Conservation (phyloP, 2,888 invertebrate genomes). For the Napeogenes inachia region DNA sequence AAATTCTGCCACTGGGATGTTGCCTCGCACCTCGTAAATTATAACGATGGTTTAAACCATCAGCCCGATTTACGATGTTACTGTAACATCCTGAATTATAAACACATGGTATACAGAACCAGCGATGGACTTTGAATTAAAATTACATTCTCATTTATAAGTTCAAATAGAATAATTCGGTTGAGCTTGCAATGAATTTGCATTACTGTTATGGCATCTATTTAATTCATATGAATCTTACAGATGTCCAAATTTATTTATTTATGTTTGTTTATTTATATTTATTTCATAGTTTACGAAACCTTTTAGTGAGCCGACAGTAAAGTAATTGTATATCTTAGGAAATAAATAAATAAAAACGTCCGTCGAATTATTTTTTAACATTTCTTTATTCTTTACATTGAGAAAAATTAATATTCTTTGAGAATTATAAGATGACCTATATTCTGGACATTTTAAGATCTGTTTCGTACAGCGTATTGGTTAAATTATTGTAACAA, state of each 20-base stretch:
- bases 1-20: conserved; percentile 59
- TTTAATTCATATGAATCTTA: conserved; percentile 33
- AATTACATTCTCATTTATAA: conserved; percentile 7
- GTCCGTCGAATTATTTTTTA: no score
- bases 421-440: no score
- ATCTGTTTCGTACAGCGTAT: no score
- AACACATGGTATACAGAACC: conserved; percentile 38
- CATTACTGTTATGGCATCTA: conserved; percentile 33
- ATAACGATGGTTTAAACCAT: conserved; percentile 56
- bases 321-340: no score
- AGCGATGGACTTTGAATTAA: conserved; percentile 42
- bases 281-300: conserved; percentile 33
- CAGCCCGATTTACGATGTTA: conserved; percentile 49
- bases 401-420: no score
- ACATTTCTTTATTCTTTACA: no score
- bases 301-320: neutral
- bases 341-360: no score
- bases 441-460: no score
- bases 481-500: no score
- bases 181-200: neutral
- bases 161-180: neutral
- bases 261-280: conserved; percentile 28
- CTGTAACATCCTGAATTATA: conserved; percentile 41
- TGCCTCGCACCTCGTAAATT: conserved; percentile 58
- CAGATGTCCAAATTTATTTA: conserved; percentile 22